phyloP scores from a whole-genome alignment of 1,140 invertebrate genomes.

The Platyscapa corneri region DNA sequence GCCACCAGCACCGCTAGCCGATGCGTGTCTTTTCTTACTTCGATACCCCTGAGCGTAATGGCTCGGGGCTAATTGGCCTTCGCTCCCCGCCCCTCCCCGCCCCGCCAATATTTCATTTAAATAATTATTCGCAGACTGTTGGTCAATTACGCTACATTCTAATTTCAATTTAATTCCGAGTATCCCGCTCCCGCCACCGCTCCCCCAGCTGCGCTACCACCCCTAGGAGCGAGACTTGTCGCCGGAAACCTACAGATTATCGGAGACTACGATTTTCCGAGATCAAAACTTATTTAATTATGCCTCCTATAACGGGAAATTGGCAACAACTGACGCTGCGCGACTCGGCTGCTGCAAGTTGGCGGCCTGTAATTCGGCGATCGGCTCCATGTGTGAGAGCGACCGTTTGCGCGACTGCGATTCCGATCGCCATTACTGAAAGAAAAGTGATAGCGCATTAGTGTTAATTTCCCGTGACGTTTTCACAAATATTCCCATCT shows the following conservation, averaged over 20 bases:
- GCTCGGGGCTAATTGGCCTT: conserved; percentile 12
- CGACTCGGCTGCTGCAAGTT: no score
- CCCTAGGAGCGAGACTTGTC: no score
- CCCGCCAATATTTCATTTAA: background rate
- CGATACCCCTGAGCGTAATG: conserved; percentile 11
- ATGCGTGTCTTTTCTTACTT: conserved; percentile 34
- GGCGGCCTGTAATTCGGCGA: background rate
- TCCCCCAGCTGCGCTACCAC: background rate
- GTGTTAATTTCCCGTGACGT: background rate
- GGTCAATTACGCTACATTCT: conserved; percentile 9
- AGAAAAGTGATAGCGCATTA: background rate
- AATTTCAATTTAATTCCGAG: conserved; percentile 1
- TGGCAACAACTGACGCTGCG: background rate
- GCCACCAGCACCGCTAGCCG: no score
- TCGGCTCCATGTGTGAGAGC: background rate
- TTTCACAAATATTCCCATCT: background rate
- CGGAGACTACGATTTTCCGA: background rate
- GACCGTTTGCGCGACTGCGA: background rate
- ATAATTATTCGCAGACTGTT: conserved; percentile 23
- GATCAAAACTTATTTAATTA: conserved; percentile 18
- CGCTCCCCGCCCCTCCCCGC: background rate
- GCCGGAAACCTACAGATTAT: background rate
- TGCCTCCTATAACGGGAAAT: background rate
- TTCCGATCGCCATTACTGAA: no score
- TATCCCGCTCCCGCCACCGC: background rate